Evolutionary conservation across 2,888 invertebrate genomes (phyloP).

Genomic region (Mycalesis mineus): DNA sequence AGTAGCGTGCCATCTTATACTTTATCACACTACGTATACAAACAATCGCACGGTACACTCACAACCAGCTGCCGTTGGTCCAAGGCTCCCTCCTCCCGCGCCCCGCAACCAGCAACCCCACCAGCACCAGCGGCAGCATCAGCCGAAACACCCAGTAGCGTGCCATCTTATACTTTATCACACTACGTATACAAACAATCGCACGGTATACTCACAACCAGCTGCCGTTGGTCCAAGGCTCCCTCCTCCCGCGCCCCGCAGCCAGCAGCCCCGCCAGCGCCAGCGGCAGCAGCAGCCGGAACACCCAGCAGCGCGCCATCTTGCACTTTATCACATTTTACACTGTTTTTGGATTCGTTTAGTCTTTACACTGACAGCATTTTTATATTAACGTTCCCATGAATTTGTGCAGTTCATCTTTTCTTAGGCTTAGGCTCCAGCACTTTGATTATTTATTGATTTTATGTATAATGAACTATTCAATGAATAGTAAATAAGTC

Average conservation of each 20-base stretch:
- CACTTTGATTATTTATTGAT: no score
- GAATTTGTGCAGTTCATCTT: no score
- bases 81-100: slow-evolving; percentile 47
- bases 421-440: not conserved
- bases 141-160: no score
- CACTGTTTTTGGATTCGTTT: not conserved
- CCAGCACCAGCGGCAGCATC: no score
- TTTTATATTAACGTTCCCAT: no score
- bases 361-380: no score
- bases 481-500: no score
- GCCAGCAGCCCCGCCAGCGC: slow-evolving; percentile 58
- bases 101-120: slow-evolving; percentile 23
- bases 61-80: slow-evolving; percentile 73
- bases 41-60: slow-evolving; percentile 46
- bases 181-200: no score
- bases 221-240: no score
- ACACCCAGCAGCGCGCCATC: slow-evolving; percentile 59
- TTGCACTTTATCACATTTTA: slow-evolving; percentile 26
- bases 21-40: slow-evolving; percentile 1
- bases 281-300: slow-evolving; percentile 57
- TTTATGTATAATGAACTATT: no score
- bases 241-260: slow-evolving; percentile 41
- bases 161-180: no score
- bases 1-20: slow-evolving; percentile 53
- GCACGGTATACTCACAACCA: no score